These are phyloP conservation scores for Episyrphus balteatus DNA, from an alignment of 1,140 invertebrate species.

Conservation along the genomic window DNA sequence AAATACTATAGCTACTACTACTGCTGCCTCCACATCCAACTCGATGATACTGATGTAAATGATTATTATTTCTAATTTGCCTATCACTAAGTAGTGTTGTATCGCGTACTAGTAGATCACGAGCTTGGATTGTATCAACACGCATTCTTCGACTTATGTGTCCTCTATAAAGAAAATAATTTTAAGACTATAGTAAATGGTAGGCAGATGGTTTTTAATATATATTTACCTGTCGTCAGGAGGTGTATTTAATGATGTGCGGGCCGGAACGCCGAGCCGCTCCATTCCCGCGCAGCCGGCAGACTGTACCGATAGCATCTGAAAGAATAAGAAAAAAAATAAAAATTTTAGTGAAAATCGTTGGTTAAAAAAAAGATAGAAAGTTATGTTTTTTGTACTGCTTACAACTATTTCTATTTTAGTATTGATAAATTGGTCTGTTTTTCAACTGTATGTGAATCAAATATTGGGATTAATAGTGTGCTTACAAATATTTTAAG, in stretches of 20 bases:
- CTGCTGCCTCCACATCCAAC: slow-evolving; percentile 12
- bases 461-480: too few species aligned
- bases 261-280: slow-evolving; percentile 50
- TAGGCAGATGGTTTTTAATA: neutral
- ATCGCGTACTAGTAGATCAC: slow-evolving; percentile 20
- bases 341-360: neutral
- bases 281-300: slow-evolving; percentile 55
- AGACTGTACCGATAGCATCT: slow-evolving; percentile 56
- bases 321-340: slow-evolving; percentile 32
- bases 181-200: neutral
- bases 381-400: too few species aligned
- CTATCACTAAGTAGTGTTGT: slow-evolving; percentile 25
- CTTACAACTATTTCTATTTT: too few species aligned
- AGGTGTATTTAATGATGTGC: slow-evolving; percentile 33
- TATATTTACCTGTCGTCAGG: slow-evolving; percentile 30
- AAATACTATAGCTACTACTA: slow-evolving; percentile 14
- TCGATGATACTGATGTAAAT: slow-evolving; percentile 5
- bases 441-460: too few species aligned
- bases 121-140: slow-evolving; percentile 28
- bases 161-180: slow-evolving; percentile 13
- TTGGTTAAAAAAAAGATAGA: neutral
- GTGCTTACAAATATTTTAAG: too few species aligned
- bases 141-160: slow-evolving; percentile 36
- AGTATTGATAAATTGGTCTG: too few species aligned
- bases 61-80: slow-evolving; percentile 27